Evolutionary conservation across 2,797 vertebrate genomes (phyloP), one percentile per base, ranked within the genome.

Genomic region (Neomorphus geoffroyi): DNA sequence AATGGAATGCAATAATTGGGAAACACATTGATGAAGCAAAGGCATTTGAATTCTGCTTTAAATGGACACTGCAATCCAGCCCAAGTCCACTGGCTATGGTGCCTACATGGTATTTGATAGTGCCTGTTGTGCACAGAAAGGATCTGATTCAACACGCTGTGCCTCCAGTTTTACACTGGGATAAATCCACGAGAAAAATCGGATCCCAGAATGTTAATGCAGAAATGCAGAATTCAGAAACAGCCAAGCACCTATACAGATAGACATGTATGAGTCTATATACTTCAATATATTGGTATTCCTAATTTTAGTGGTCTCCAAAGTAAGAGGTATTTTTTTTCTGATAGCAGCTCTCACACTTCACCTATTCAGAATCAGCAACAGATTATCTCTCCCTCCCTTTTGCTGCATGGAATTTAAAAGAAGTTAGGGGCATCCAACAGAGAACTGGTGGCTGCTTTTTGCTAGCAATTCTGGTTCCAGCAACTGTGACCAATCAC

Each of bases 241-340:
- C 26, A 9, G 1, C 39, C 30, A 51, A n/a, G 22, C 8, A 43
- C 2, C 1, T 6, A 3, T 15, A 11, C 13, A 24, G 13, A 11
- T 13, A 24, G 13, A 70, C 0, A 4, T 4, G 27, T 8, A 5
- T 26, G 18, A 8, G 45, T 14, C 6, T 66, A 50, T 72, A 33
- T 28, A 33, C 7, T 9, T 60, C 6, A 82, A 39, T 30, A 23
- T 35, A n/a, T 23, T 22, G 1, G 6, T 66, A 37, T 24, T 79
- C 13, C 26, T n/a, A 28, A 48, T 33, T 82, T 66, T 23, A n/a
- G 26, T 67, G 45, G 5, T 50, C 33, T 61, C 21, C 11, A 65
- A 21, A 39, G 11, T 2, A 53, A 69, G 4, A 90, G 8, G 4
- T 33, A 4, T 12, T 32, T 65, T 48, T 69, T 69, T 85, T n/a